Conservation (phyloP, 2,113 vertebrate genomes). For the Oncorhynchus mykiss region DNA sequence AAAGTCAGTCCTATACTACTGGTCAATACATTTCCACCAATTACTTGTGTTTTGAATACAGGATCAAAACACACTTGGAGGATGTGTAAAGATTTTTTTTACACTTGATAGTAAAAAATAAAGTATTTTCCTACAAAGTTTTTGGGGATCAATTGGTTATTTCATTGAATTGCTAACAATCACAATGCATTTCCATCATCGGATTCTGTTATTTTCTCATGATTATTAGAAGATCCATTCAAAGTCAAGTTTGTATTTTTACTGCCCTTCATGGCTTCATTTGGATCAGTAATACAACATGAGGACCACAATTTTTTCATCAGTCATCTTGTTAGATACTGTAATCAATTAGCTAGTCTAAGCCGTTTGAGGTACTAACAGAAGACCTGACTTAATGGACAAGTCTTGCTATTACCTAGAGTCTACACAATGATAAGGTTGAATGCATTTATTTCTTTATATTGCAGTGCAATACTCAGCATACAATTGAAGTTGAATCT, state of each 20-base stretch:
- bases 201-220: no score
- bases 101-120: conserved; percentile 32
- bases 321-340: no score
- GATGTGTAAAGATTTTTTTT: conserved; percentile 16
- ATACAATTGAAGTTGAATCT: conserved; percentile 16
- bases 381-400: not conserved
- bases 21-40: conserved; percentile 32
- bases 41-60: conserved; percentile 14
- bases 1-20: conserved; percentile 11
- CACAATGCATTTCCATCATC: not conserved
- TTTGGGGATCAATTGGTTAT: not conserved
- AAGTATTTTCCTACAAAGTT: conserved; percentile 21
- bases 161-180: not conserved
- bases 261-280: conserved; percentile 4
- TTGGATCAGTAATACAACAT: conserved; percentile 28
- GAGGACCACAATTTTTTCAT: not conserved
- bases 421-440: not conserved
- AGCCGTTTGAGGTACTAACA: no score
- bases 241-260: not conserved
- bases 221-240: not conserved
- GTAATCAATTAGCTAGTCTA: no score
- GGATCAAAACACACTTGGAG: not conserved
- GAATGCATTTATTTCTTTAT: conserved; percentile 54
- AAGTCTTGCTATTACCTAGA: not conserved
- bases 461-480: conserved; percentile 43